Base-by-base conservation (phyloP, 2,888 invertebrate species). In the Aphelenchoides bicaudatus region DNA sequence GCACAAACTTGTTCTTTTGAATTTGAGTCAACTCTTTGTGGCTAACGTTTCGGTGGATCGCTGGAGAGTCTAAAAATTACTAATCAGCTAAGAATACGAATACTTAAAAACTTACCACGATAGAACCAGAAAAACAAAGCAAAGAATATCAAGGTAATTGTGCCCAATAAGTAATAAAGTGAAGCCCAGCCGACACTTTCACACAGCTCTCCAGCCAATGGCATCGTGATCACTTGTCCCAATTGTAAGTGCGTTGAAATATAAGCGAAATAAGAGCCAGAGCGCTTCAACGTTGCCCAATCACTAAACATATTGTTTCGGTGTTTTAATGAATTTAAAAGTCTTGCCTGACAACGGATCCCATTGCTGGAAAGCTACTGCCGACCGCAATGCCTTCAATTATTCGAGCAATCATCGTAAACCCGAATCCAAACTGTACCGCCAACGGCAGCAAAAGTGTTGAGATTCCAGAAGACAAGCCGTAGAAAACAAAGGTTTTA, bases 151-250 rank as follows among this genome's bases (percentile, higher is more conserved):
- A 63, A 1, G 6, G 61, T 60, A 19, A 46, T 10, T 16, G 27
- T 53, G 2, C 61, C 61, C 16, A 39, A 38, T 3, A 60, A 19
- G 34, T 60, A 60, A 38, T 61, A 60, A 23, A 61, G 29, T 3
- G 60, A 31, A n/a, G 25, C 43, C 61, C 61, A 60, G 4, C 61
- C 61, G 3, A 60, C 10, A 16, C 48, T 48, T 13, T 29, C 51
- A 19, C 61, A 60, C 0, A 60, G 28, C 2, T 47, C 52, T 1
- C 61, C 61, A 0, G 61, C 39, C 19, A 62, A 16, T n/a, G 61
- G 61, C 56, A 59, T 58, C 2, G 59, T 61, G 13, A 59, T 19
- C 1, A 59, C 25, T 0, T 52, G 21, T 8, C 34, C 60, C 16
- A 61, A 23, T 16, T 50, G 29, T 21, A 28, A 19, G 23, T 21